Evolutionary conservation across 1,140 invertebrate species (phyloP), one percentile per base, ranked within the genome.

Genomic region (Drosophila subobscura): DNA sequence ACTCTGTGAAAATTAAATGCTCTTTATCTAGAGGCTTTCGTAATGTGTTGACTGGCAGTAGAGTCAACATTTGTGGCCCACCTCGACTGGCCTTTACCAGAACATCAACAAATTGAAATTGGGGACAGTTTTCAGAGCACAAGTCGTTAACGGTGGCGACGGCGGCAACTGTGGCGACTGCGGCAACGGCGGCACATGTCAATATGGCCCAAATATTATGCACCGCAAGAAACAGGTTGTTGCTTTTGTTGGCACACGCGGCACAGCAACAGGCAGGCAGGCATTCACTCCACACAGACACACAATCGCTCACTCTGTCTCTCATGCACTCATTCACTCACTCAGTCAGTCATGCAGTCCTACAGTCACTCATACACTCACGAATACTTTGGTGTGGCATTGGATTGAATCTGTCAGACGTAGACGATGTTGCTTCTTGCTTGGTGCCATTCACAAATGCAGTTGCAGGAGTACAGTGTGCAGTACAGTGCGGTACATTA

Each of bases 191-290:
- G 79, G 73, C 79, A 85, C 77, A 86, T 86, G 77, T 85, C 81
- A 81, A 86, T 74, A 86, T 85, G 77, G 77, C 73, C 81, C 83
- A 86, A 85, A 86, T 80, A 54, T 65, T 63, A 33, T 73, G 51
- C 79, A 79, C 77, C 53, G 71, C 65, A 71, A 86, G 60, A 85
- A 83, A 84, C 79, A 79, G 79, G 79, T 84, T 84, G 78, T 42
- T 67, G 54, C 56, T 65, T 47, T 49, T 59, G 55, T 44, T 65
- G 33, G 33, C 33, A 37, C 33, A 37, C 33, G 33, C 33, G 33
- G 10, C 33, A 4, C 33, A 37, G 33, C 33, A 37, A 37, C 66
- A 71, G 50, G 59, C 60, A 56, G 68, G 29, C 16, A 20, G 16
- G 16, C 16, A 52, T 70, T 70, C 78, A 76, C 61, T 72, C 71